A percentile compares a stretch with the other conserved stretches of the same genome.
Evolutionary conservation across 2,113 vertebrate species (phyloP).

Genomic region (Catharus bicknelli): DNA sequence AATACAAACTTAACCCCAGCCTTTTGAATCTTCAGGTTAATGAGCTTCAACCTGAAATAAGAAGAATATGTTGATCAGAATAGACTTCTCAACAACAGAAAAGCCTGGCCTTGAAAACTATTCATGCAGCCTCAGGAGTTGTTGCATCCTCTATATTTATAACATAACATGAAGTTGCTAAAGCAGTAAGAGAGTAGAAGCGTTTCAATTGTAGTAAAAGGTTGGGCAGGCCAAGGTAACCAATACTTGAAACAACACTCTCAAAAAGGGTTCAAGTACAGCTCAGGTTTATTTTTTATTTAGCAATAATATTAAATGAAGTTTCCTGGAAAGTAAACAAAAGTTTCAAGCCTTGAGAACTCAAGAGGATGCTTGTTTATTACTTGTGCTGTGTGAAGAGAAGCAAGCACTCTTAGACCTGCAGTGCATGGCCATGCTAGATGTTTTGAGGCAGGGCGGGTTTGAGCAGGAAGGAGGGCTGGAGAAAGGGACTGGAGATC

Average conservation of each 20-base stretch:
- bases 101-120: neutral
- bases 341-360: neutral
- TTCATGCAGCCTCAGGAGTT: neutral
- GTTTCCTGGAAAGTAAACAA: neutral
- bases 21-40: neutral
- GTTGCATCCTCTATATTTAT: neutral
- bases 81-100: neutral
- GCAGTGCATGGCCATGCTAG: neutral
- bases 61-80: neutral
- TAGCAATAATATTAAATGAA: neutral
- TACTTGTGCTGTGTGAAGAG: neutral
- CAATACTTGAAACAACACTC: neutral
- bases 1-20: neutral
- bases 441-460: fast-evolving
- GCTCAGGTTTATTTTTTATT: neutral
- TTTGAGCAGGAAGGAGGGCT: neutral
- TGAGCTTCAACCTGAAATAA: neutral
- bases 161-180: neutral
- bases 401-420: neutral
- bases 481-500: neutral
- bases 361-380: neutral
- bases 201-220: neutral
- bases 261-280: neutral
- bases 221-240: neutral
- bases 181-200: neutral